Base-by-base conservation (phyloP, 1,140 invertebrate genomes). In the Calephelis virginiensis region DNA sequence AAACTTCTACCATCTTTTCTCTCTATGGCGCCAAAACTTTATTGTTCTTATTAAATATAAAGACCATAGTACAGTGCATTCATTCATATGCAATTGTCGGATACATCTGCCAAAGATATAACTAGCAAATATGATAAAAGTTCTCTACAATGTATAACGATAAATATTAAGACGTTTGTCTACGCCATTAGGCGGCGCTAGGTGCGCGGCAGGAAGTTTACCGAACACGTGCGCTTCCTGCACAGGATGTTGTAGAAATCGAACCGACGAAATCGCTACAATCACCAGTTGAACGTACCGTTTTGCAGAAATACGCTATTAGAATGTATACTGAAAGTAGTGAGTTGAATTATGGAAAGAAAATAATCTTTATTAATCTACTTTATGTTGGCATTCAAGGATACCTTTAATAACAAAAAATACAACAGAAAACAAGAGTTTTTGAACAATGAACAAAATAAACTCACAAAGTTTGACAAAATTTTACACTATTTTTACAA, bases 191-290 rank as follows among this genome's bases (percentile, higher is more conserved):
- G 63, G 47, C 43, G 43, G 63, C 72, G 69, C 69, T 62, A 49
- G 38, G 60, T 61, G 28, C 40, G 37, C 49, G 70, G 74, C 85
- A 84, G 85, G 85, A 87, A 87, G 83, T 85, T 82, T 81, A 82
- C 77, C 48, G 68, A 68, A 81, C 85, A 87, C 85, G 85, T 87
- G 85, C 83, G 81, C 76, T 83, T 85, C 75, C 75, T 67, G 66
- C 78, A 87, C 85, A 87, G 85, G 85, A 87, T 87, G 85, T 86
- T 85, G 80, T 82, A 79, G 77, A 82, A 82, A 80, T 76, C 73
- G 73, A 75, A 77, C 70, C 73, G 50, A 53, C 50, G 73, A 81
- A 72, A 75, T 74, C 66, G 72, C 72, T 48, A 70, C 72, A 73
- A 74, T 67, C 60, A 12, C 13, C 56, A 48, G 40, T 56, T 63